These are phyloP conservation scores for Sinella curviseta DNA, from an alignment of 1,140 invertebrate genomes.

Conservation along the genomic window DNA sequence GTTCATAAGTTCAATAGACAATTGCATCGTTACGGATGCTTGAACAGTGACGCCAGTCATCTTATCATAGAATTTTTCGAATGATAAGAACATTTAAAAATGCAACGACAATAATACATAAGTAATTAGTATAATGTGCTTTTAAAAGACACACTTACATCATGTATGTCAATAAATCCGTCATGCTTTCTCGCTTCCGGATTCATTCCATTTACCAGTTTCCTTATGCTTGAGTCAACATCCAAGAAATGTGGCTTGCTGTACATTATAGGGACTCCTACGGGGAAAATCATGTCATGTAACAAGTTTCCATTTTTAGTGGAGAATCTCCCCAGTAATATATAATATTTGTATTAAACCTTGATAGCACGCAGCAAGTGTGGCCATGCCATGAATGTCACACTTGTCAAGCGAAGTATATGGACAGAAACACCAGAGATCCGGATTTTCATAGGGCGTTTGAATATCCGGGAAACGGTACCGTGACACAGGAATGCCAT, in stretches of 20 bases:
- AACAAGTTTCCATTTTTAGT: not conserved
- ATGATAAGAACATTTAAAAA: not conserved
- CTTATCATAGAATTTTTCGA: not conserved
- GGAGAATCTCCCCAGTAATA: not conserved
- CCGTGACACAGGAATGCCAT: not conserved
- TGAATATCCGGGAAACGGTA: not conserved
- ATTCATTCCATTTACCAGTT: constrained; percentile 6
- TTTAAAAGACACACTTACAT: not conserved
- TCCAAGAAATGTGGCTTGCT: constrained; percentile 35
- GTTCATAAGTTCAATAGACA: constrained; percentile 29
- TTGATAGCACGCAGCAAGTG: constrained; percentile 21
- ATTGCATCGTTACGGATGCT: constrained; percentile 19
- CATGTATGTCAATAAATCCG: constrained; percentile 17
- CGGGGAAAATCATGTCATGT: not conserved
- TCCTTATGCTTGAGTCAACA: not conserved
- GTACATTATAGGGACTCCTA: constrained; percentile 24
- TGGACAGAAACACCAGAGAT: constrained; percentile 36
- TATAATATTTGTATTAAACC: not conserved
- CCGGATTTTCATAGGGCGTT: not conserved
- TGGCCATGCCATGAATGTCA: constrained; percentile 24
- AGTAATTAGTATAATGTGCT: not conserved
- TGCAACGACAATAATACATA: not conserved
- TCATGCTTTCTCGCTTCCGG: constrained; percentile 28
- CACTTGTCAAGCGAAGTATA: not conserved
- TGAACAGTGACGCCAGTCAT: constrained; percentile 17